These are phyloP conservation scores for Cryptosula pallasiana DNA, from an alignment of 2,888 invertebrate genomes.

Conservation along the genomic window DNA sequence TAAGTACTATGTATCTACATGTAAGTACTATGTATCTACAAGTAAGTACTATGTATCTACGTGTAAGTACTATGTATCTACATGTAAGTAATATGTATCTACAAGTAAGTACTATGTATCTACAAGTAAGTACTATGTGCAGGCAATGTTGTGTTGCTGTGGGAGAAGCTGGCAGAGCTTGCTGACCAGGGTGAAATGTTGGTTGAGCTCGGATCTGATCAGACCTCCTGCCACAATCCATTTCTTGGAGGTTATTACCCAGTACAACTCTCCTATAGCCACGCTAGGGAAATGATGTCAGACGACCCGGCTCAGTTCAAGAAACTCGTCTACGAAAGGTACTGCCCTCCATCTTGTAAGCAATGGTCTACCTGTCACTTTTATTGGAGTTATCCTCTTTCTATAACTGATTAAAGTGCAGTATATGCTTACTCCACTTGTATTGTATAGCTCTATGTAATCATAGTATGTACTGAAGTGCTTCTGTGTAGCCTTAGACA, in stretches of 20 bases:
- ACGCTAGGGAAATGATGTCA: conserved; percentile 56
- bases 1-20: not conserved
- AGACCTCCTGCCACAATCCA: conserved; percentile 62
- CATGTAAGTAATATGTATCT: not conserved
- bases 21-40: too few species aligned
- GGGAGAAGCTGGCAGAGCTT: conserved; percentile 59
- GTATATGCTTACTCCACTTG: too few species aligned
- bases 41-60: too few species aligned
- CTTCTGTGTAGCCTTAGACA: conserved; percentile 55
- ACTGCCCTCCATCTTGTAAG: too few species aligned
- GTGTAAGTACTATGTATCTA: not conserved
- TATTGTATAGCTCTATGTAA: too few species aligned
- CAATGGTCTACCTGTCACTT: too few species aligned
- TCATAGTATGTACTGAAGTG: too few species aligned
- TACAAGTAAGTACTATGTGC: too few species aligned
- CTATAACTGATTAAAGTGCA: too few species aligned
- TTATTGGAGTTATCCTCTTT: too few species aligned
- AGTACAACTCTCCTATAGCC: conserved; percentile 56
- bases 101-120: not conserved
- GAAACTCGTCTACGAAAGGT: conserved; percentile 58
- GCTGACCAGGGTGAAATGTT: conserved; percentile 57
- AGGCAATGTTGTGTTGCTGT: conserved; percentile 30
- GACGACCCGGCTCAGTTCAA: conserved; percentile 56
- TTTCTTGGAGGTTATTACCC: conserved; percentile 62
- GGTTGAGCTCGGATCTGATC: conserved; percentile 61